These are phyloP conservation scores for Serripes groenlandicus DNA, from an alignment of 2,888 invertebrate species.

Conservation along the genomic window DNA sequence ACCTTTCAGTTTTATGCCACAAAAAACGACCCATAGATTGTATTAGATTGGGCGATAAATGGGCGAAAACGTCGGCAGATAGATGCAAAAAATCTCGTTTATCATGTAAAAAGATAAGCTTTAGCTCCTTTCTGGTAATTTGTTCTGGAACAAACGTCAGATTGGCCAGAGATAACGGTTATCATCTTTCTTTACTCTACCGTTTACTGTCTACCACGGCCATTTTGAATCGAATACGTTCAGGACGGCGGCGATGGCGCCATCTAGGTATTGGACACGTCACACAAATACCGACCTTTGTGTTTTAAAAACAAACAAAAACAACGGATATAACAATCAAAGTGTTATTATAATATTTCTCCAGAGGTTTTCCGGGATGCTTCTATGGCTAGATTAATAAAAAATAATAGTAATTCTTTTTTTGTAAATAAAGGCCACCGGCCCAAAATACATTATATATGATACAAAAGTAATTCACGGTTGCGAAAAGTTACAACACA, in stretches of 20 bases:
- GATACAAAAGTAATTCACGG: too few species aligned
- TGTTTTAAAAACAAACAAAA: too few species aligned
- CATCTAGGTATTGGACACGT: slow-evolving; percentile 23
- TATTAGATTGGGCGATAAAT: slow-evolving; percentile 56
- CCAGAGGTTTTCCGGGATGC: too few species aligned
- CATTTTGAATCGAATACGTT: slow-evolving; percentile 46
- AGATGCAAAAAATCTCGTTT: slow-evolving; percentile 51
- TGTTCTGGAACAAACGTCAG: slow-evolving; percentile 64
- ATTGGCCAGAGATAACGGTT: slow-evolving; percentile 53
- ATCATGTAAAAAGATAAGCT: slow-evolving; percentile 65
- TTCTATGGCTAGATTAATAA: too few species aligned
- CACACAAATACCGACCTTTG: too few species aligned
- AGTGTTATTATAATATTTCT: too few species aligned
- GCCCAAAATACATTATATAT: too few species aligned
- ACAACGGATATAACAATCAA: too few species aligned
- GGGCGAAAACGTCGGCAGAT: slow-evolving; percentile 52
- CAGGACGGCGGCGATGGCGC: slow-evolving; percentile 59
- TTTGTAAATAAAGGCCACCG: too few species aligned
- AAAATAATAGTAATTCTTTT: too few species aligned
- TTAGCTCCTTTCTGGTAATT: slow-evolving; percentile 61
- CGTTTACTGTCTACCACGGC: slow-evolving; percentile 58
- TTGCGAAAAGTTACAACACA: too few species aligned
- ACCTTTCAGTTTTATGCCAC: slow-evolving; percentile 50
- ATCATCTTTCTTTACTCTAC: slow-evolving; percentile 58
- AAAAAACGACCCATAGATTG: slow-evolving; percentile 41